Evolutionary conservation across 2,113 vertebrate genomes (phyloP), one percentile per base, ranked within the genome.

Genomic region (Cyanistes caeruleus): DNA sequence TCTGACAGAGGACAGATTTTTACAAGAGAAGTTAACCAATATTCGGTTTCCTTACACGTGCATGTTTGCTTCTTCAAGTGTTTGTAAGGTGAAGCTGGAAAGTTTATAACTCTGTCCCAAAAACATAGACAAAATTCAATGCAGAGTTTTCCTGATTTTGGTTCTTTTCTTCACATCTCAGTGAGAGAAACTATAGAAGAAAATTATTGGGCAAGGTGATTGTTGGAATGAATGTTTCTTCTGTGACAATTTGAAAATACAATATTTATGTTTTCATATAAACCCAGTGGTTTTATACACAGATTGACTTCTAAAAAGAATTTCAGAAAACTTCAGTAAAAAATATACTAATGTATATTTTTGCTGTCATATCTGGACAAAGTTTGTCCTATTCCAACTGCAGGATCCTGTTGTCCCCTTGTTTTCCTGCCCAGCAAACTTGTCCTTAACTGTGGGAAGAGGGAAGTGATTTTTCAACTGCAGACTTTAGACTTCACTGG

Each of bases 331-430:
- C 4, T 12, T 41, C 19, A 48, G 10, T 62, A 79, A 37, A 14
- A 56, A 74, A 65, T 15, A 2, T 17, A 23, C 3, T 31, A 62
- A 30, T 15, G 2, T 5, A 49, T 5, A 2, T 8, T 1, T 49
- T 13, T 69, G 11, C 5, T 46, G 31, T 22, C 70, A 8, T 4
- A 0, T 53, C 49, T 49, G n/a, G 12, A 64, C 19, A 9, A 46
- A 31, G 5, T 44, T 25, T 70, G 18, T 55, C 17, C 5, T 80
- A 15, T 46, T 87, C 31, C 46, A 55, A 7, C 23, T 25, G 14
- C 43, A 79, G 43, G 39, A 73, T 83, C 16, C 23, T 65, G 20
- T 62, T 77, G 10, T 6, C 2, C 11, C 2, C 16, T 51, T 9
- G 1, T 59, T 24, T 78, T 35, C 17, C 41, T 28, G 49, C 18